A percentile compares a stretch with the other conserved stretches of the same genome.
Evolutionary conservation across 2,888 invertebrate genomes (phyloP).

Genomic region (Mylabris sibirica): DNA sequence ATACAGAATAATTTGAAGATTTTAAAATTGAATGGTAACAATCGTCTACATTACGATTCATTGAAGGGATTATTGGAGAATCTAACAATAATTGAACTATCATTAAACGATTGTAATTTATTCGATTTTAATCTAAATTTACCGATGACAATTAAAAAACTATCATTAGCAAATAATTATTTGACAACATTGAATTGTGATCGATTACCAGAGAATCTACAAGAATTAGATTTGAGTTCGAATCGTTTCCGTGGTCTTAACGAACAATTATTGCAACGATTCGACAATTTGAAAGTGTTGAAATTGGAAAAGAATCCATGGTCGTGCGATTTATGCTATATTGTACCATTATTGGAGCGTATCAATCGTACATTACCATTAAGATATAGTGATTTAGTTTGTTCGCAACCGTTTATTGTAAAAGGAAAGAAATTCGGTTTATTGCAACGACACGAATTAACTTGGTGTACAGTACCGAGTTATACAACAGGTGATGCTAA

Average conservation of each 20-base stretch:
- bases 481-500: slow-evolving; percentile 64
- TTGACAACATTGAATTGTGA: slow-evolving; percentile 67
- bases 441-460: slow-evolving; percentile 58
- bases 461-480: slow-evolving; percentile 66
- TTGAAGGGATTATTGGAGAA: slow-evolving; percentile 65
- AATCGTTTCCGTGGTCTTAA: slow-evolving; percentile 74
- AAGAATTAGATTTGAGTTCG: slow-evolving; percentile 74
- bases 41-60: slow-evolving; percentile 64
- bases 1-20: slow-evolving; percentile 62
- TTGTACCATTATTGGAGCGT: slow-evolving; percentile 68
- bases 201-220: slow-evolving; percentile 65
- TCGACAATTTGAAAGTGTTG: slow-evolving; percentile 48
- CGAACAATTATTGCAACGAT: slow-evolving; percentile 60
- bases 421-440: slow-evolving; percentile 62
- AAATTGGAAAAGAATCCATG: slow-evolving; percentile 70
- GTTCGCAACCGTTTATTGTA: slow-evolving; percentile 68
- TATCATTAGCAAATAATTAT: slow-evolving; percentile 78
- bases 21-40: slow-evolving; percentile 75
- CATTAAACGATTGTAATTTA: slow-evolving; percentile 68
- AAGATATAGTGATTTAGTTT: slow-evolving; percentile 62
- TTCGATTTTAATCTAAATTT: slow-evolving; percentile 66
- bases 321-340: slow-evolving; percentile 75
- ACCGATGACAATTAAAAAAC: slow-evolving; percentile 64
- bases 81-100: slow-evolving; percentile 66
- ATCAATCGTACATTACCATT: slow-evolving; percentile 60